phyloP scores from a whole-genome alignment of 2,113 vertebrate species.

The Ramphastos sulfuratus region DNA sequence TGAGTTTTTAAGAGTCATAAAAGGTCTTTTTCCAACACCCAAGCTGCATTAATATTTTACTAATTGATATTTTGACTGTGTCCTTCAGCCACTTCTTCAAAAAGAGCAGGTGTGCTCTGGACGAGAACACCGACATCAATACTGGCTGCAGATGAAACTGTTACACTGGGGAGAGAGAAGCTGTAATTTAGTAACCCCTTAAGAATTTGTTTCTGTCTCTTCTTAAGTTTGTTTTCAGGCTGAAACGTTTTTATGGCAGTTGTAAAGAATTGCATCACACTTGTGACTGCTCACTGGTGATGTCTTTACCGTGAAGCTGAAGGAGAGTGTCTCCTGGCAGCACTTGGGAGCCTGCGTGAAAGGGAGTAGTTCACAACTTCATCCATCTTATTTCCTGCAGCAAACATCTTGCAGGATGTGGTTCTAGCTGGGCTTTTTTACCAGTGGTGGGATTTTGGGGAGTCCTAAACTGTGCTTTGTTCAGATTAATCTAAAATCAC shows the following conservation, averaged over 20 bases:
- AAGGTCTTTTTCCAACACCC: slow-evolving; percentile 10
- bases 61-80: slow-evolving; percentile 49
- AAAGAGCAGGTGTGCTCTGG: neutral
- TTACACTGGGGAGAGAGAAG: neutral
- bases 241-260: slow-evolving; percentile 15
- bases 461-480: neutral
- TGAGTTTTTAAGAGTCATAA: neutral
- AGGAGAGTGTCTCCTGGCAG: neutral
- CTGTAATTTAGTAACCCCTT: slow-evolving; percentile 31
- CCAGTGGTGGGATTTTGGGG: neutral
- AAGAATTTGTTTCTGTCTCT: slow-evolving; percentile 22
- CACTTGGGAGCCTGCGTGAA: neutral
- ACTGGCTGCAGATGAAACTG: neutral
- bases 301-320: neutral
- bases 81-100: slow-evolving; percentile 4
- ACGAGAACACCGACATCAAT: neutral
- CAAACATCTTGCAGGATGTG: neutral
- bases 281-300: slow-evolving; percentile 1
- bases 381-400: neutral
- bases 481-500: neutral
- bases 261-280: slow-evolving; percentile 14
- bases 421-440: neutral
- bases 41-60: slow-evolving; percentile 36
- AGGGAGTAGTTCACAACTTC: neutral
- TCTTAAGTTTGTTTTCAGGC: neutral